A percentile compares a stretch with the other conserved stretches of the same genome.
Conservation (phyloP, 2,113 vertebrate species). For the Larimichthys polyactis region DNA sequence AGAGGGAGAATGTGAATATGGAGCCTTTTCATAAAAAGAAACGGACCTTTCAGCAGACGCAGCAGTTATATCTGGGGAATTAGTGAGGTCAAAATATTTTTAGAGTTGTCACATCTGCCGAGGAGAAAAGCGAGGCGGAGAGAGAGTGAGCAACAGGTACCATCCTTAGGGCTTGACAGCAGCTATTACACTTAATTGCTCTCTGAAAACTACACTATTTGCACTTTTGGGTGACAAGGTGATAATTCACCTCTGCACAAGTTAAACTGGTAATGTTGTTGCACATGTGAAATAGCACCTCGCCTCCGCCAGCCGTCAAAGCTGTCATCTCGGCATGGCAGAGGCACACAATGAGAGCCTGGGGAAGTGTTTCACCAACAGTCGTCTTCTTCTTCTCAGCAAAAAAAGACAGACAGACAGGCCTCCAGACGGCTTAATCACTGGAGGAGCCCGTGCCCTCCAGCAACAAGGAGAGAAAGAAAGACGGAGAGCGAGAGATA, state of each 20-base stretch:
- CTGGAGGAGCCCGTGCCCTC: slow-evolving; percentile 66
- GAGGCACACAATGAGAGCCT: slow-evolving; percentile 64
- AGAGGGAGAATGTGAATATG: slow-evolving; percentile 51
- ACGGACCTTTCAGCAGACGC: slow-evolving; percentile 71
- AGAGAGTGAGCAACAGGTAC: slow-evolving; percentile 89
- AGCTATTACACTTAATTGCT: slow-evolving; percentile 95
- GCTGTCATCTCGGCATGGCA: slow-evolving; percentile 76
- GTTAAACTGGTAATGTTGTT: slow-evolving; percentile 90
- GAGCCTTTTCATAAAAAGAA: slow-evolving; percentile 65
- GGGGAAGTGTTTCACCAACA: slow-evolving; percentile 74
- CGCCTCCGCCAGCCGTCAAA: slow-evolving; percentile 80
- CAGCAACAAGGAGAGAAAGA: slow-evolving; percentile 57
- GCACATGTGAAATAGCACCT: slow-evolving; percentile 85
- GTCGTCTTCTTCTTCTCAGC: slow-evolving; percentile 47
- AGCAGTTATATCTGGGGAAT: slow-evolving; percentile 78
- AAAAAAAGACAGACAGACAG: slow-evolving; percentile 52
- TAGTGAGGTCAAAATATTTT: slow-evolving; percentile 80
- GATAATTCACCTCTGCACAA: slow-evolving; percentile 93
- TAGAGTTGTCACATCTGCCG: slow-evolving; percentile 85
- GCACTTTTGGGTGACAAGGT: slow-evolving; percentile 91
- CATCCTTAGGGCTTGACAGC: slow-evolving; percentile 89
- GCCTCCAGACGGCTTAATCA: slow-evolving; percentile 77
- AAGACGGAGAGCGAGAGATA: slow-evolving; percentile 44
- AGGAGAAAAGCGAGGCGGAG: slow-evolving; percentile 56
- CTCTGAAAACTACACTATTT: slow-evolving; percentile 91